Conservation (phyloP, 2,888 invertebrate genomes). For the Eupithecia dodoneata region DNA sequence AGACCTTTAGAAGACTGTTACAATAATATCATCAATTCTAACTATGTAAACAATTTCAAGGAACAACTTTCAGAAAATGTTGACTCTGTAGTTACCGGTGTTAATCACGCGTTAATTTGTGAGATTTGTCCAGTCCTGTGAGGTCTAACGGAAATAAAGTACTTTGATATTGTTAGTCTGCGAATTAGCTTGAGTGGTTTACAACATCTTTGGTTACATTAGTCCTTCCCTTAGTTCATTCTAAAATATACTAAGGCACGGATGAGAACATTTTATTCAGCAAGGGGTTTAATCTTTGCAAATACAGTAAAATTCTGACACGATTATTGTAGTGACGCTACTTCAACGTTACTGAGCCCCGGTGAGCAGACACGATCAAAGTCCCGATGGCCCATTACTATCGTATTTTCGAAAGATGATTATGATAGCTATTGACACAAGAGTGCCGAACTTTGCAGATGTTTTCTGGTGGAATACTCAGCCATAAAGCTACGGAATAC, state of each 20-base stretch:
- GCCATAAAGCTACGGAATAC: background rate
- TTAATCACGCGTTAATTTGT: background rate
- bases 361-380: conserved; percentile 35
- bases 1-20: no score
- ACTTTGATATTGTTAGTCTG: no score
- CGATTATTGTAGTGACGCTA: background rate
- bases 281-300: background rate
- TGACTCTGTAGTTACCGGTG: background rate
- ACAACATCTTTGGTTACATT: background rate
- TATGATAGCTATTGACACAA: conserved; percentile 10
- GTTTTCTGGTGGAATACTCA: background rate
- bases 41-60: background rate
- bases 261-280: no score
- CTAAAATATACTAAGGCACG: background rate
- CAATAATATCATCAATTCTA: background rate
- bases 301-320: background rate
- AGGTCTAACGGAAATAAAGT: no score
- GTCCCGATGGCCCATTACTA: conserved; percentile 23
- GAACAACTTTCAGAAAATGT: background rate
- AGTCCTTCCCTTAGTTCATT: background rate
- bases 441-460: conserved; percentile 2
- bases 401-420: conserved; percentile 16
- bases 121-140: no score
- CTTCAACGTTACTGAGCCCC: background rate
- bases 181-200: no score